Percentiles rank a stretch among this genome's conserved stretches.
Conservation (phyloP, 2,797 vertebrate genomes). For the Selene dorsalis region DNA sequence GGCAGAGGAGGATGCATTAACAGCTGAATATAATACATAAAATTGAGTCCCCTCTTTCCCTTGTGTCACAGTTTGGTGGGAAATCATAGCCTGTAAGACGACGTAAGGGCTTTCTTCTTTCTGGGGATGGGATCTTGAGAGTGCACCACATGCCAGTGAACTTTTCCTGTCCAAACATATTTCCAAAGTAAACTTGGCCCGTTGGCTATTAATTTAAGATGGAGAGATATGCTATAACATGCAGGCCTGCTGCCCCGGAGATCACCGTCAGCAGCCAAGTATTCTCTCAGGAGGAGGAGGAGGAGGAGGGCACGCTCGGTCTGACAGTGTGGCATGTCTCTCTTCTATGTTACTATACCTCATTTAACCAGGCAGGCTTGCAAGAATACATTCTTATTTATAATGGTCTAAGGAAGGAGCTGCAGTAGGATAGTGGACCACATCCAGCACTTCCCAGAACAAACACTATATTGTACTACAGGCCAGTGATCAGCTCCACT, state of each 20-base stretch:
- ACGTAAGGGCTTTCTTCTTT: conserved; percentile 40
- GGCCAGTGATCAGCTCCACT: not conserved
- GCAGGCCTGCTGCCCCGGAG: conserved; percentile 66
- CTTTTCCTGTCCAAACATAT: conserved; percentile 73
- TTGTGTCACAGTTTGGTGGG: conserved; percentile 49
- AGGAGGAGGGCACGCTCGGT: conserved; percentile 45
- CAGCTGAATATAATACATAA: conserved; percentile 51
- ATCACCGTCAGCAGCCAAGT: conserved; percentile 71
- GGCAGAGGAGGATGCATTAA: conserved; percentile 48
- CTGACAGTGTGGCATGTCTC: conserved; percentile 67
- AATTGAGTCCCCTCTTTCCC: conserved; percentile 41
- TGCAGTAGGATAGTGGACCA: conserved; percentile 18
- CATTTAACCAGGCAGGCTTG: conserved; percentile 57
- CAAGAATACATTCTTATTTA: conserved; percentile 49
- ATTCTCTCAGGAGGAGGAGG: conserved; percentile 59
- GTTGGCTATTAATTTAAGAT: conserved; percentile 73
- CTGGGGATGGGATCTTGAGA: conserved; percentile 53
- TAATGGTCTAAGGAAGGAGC: conserved; percentile 41
- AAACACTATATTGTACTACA: conserved; percentile 15
- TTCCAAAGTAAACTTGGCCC: conserved; percentile 71
- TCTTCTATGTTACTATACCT: conserved; percentile 46
- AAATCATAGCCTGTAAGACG: conserved; percentile 43
- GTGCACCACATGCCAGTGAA: conserved; percentile 39
- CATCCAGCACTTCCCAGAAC: conserved; percentile 33
- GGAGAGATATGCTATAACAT: conserved; percentile 74